phyloP scores from a whole-genome alignment of 2,797 vertebrate species.

The Parotocinclus haroldoi region DNA sequence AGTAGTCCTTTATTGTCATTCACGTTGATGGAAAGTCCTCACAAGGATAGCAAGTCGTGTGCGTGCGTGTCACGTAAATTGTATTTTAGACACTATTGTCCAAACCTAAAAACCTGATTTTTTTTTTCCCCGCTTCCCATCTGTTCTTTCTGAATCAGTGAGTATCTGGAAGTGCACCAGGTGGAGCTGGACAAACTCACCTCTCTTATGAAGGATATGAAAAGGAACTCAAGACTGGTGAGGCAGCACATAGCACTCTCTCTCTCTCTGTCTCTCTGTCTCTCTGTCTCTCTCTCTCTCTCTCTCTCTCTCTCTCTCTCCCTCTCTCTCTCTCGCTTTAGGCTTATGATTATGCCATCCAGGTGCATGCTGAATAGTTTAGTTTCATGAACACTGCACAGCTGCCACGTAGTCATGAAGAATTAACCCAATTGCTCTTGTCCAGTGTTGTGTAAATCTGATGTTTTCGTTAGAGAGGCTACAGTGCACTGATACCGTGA shows the following conservation, averaged over 20 bases:
- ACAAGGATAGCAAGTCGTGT: too few species aligned
- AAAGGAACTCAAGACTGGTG: conserved; percentile 96
- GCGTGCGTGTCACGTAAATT: too few species aligned
- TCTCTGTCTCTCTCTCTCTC: too few species aligned
- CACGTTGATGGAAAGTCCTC: too few species aligned
- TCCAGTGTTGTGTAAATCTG: conserved; percentile 7
- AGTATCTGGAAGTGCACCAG: conserved; percentile 94
- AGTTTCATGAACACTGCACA: too few species aligned
- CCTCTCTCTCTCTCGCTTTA: neutral
- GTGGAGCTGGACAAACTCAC: conserved; percentile 91
- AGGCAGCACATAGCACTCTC: conserved; percentile 49
- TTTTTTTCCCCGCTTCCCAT: too few species aligned
- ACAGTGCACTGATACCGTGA: conserved; percentile 8
- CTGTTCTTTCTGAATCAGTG: conserved; percentile 65
- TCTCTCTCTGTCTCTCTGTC: too few species aligned
- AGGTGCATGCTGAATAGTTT: neutral
- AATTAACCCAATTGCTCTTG: neutral
- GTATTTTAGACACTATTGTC: too few species aligned
- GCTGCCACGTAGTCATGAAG: too few species aligned
- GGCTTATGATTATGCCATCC: neutral
- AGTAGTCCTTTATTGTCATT: too few species aligned
- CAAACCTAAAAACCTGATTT: too few species aligned
- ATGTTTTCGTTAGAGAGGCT: neutral
- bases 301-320: too few species aligned
- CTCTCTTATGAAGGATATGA: conserved; percentile 96